Evolutionary conservation across 2,113 vertebrate genomes (phyloP).

Genomic region (Porphyrio hochstetteri): DNA sequence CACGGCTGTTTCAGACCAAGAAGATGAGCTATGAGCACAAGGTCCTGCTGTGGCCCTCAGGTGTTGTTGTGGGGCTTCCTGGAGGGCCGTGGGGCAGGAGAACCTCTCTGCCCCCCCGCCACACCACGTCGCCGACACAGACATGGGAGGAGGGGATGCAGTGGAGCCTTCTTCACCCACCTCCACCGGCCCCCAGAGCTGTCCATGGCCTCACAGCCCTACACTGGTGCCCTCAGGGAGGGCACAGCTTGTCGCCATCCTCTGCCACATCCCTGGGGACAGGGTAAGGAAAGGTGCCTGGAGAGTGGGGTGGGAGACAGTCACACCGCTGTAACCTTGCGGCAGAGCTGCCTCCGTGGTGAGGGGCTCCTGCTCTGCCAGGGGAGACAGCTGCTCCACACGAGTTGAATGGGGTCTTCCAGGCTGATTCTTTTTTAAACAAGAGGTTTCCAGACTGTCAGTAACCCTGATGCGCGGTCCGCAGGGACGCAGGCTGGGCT

Average conservation of each 20-base stretch:
- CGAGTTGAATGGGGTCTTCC: not conserved
- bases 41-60: not conserved
- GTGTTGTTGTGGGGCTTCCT: not conserved
- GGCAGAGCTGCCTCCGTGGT: fast-evolving
- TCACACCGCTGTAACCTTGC: not conserved
- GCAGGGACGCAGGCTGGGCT: not conserved
- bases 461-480: not conserved
- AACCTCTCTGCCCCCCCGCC: not conserved
- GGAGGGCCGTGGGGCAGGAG: not conserved
- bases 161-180: not conserved
- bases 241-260: not conserved
- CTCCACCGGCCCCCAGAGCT: not conserved
- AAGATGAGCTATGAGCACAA: not conserved
- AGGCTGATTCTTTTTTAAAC: not conserved
- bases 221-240: fast-evolving
- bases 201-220: not conserved
- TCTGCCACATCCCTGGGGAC: not conserved
- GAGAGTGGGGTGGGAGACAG: not conserved
- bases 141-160: fast-evolving
- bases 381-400: fast-evolving
- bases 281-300: not conserved
- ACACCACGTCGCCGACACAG: not conserved
- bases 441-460: not conserved
- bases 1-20: not conserved
- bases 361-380: not conserved